Evolutionary conservation across 2,888 invertebrate species (phyloP).

Genomic region (Folsomia candida): DNA sequence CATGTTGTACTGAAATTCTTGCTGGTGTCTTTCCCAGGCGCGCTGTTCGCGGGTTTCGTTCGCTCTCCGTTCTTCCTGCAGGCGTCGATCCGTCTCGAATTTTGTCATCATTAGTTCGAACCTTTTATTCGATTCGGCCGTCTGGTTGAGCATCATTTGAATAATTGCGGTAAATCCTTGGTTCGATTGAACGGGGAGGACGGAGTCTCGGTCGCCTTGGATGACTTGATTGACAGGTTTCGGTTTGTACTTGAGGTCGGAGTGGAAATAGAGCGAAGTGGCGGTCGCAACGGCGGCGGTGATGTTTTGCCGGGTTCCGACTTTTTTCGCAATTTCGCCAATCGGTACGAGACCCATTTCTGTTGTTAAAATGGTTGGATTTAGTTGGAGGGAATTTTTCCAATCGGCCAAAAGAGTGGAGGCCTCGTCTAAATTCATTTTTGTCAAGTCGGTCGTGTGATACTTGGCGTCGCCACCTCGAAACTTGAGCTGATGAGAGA

Average conservation of each 20-base stretch:
- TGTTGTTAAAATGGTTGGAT: constrained; percentile 19
- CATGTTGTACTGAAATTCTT: neutral
- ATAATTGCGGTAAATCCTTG: neutral
- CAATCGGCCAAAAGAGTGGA: constrained; percentile 26
- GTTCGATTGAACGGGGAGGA: neutral
- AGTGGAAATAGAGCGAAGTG: constrained; percentile 17
- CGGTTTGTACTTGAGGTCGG: constrained; percentile 19
- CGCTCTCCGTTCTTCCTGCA: neutral
- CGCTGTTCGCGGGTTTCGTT: neutral
- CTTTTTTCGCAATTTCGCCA: constrained; percentile 26
- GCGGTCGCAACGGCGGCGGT: constrained; percentile 27
- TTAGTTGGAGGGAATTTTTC: constrained; percentile 27
- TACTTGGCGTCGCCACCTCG: constrained; percentile 25
- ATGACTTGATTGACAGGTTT: neutral
- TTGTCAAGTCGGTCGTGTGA: constrained; percentile 23
- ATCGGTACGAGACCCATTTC: constrained; percentile 32
- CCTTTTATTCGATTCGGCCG: neutral
- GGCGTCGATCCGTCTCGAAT: neutral
- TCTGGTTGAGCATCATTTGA: constrained; percentile 5
- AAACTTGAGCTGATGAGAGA: constrained; percentile 17
- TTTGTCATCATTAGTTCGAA: constrained; percentile 11
- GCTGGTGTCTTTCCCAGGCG: neutral
- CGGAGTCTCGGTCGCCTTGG: neutral
- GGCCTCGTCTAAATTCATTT: constrained; percentile 20
- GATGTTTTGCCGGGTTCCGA: constrained; percentile 21